Percentiles rank a stretch among this genome's conserved stretches.
Conservation (phyloP, 2,113 vertebrate genomes). For the Fulica atra region DNA sequence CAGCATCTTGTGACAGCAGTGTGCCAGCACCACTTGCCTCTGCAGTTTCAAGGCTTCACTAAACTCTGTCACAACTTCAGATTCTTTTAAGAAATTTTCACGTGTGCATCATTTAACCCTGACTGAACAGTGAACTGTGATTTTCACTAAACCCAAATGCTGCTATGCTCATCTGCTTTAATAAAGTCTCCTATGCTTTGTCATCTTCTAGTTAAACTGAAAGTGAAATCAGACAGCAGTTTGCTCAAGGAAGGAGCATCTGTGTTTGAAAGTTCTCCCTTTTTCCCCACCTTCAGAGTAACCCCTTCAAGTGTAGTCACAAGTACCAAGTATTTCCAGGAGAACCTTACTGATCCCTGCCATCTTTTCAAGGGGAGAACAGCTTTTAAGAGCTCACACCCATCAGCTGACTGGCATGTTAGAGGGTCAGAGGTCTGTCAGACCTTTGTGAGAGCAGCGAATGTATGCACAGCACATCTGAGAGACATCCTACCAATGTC, state of each 20-base stretch:
- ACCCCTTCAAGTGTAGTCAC: background rate
- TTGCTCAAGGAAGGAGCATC: background rate
- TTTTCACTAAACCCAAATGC: background rate
- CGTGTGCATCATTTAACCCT: background rate
- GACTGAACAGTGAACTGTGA: background rate
- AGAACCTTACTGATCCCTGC: background rate
- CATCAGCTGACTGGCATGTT: background rate
- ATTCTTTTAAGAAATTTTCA: background rate
- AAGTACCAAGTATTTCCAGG: background rate
- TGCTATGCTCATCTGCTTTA: background rate
- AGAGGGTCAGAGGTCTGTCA: background rate
- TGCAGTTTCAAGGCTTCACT: background rate
- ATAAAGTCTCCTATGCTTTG: background rate
- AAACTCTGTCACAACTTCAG: background rate
- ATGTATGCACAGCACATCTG: background rate
- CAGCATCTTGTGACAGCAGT: background rate
- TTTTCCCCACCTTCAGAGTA: background rate
- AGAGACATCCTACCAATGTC: slow-evolving; percentile 85
- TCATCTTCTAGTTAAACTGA: background rate
- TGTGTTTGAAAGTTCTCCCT: background rate
- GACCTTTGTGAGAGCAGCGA: background rate
- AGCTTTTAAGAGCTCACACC: background rate
- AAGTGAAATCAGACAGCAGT: background rate
- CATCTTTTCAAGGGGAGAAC: background rate
- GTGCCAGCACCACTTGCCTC: background rate